phyloP scores from a whole-genome alignment of 37 sponge, comb jelly and placozoan genomes.

The Halichondria panicea region DNA sequence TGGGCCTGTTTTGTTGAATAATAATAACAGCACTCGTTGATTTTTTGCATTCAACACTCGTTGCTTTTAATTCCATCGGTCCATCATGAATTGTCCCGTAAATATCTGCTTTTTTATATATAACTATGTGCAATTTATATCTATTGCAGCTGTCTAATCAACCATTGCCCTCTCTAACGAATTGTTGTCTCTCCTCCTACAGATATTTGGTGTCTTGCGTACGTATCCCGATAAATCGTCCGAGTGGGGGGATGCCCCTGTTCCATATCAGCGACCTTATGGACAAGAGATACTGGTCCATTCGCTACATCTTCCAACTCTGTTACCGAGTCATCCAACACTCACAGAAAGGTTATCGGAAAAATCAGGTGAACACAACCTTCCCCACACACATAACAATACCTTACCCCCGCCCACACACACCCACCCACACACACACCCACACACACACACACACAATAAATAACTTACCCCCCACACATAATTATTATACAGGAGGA shows the following conservation, averaged over 20 bases:
- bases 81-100: too few relatives aligned
- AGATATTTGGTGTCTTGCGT: conserved; percentile 92
- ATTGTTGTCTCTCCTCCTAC: not conserved
- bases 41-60: too few relatives aligned
- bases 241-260: conserved; percentile 53
- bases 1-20: too few relatives aligned
- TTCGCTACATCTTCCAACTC: conserved; percentile 81
- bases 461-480: too few relatives aligned
- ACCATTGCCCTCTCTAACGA: not conserved
- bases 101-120: too few relatives aligned
- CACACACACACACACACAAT: not conserved
- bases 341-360: conserved; percentile 85
- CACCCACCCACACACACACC: conserved; percentile 5
- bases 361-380: conserved; percentile 93
- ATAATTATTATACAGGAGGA: conserved; percentile 95
- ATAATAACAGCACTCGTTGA: too few relatives aligned
- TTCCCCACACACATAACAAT: not conserved
- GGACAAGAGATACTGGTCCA: conserved; percentile 81
- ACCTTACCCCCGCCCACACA: not conserved
- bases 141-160: not conserved
- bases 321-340: conserved; percentile 90
- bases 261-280: conserved; percentile 72
- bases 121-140: too few relatives aligned
- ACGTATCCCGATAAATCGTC: conserved; percentile 51
- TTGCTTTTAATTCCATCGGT: too few relatives aligned